Evolutionary conservation across 2,888 invertebrate genomes (phyloP).

Genomic region (Pasiphila rectangulata): DNA sequence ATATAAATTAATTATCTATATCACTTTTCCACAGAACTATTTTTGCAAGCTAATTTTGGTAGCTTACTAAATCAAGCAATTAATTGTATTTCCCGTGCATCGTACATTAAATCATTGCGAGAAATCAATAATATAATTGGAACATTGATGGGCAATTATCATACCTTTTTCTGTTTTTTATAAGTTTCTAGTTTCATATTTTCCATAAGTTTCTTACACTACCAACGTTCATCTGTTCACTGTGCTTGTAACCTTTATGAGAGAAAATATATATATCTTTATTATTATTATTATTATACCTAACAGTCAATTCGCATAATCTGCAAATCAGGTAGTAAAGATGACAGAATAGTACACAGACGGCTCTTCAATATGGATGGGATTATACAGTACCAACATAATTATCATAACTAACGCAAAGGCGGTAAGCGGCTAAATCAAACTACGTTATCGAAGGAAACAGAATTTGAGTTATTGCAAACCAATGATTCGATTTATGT

Average conservation of each 20-base stretch:
- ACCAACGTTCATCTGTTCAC: no score
- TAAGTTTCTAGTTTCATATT: no score
- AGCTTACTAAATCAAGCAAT: no score
- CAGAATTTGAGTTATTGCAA: conserved; percentile 28
- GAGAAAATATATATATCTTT: no score
- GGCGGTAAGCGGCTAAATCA: conserved; percentile 34
- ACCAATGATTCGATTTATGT: conserved; percentile 25
- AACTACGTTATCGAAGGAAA: conserved; percentile 32
- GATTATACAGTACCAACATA: conserved; percentile 33
- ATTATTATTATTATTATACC: conserved; percentile 13
- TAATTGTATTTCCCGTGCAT: neutral
- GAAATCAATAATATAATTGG: neutral
- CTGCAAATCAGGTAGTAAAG: conserved; percentile 35
- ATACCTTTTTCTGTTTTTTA: no score
- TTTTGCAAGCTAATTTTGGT: no score
- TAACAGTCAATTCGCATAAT: conserved; percentile 33
- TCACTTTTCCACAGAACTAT: no score
- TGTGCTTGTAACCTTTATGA: no score
- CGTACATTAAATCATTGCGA: neutral
- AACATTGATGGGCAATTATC: neutral
- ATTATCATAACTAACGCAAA: conserved; percentile 35
- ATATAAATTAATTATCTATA: no score
- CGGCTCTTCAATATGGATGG: conserved; percentile 34
- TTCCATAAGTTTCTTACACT: no score
- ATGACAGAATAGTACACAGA: conserved; percentile 34